Evolutionary conservation across 2,888 invertebrate species (phyloP), one percentile per base, ranked within the genome.

Genomic region (Andrena dorsata): DNA sequence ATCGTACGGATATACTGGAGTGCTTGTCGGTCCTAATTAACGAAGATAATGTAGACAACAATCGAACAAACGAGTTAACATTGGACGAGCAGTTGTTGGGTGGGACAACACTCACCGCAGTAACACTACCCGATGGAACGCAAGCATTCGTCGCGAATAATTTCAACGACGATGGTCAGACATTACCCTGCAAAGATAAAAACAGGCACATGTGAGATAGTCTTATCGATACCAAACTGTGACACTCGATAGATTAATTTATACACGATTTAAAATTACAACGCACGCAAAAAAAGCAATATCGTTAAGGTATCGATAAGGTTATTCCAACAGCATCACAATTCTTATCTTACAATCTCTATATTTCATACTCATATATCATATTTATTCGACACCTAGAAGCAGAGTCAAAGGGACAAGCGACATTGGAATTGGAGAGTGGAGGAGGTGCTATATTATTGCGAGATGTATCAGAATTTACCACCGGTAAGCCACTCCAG

Each of bases 41-140:
- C 41, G 89, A 92, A 49, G 86, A 88, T n/a, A 89, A 89, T 65
- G 63, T 82, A 1, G 88, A 86, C 16, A 82, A 87, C 47, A 78
- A 74, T 0, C 85, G 88, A 70, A 87, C 90, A 0, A 91, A 91
- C 65, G 89, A 91, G 66, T 80, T 93, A 16, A 88, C 93, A 61
- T 83, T 93, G 41, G 90, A 92, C 3, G 91, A 93, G 61, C 90
- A 92, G 41, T 72, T 92, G 7, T 86, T 93, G 10, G 75, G 63
- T 10, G 90, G 92, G 4, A 89, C 91, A 0, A 91, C 91, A 7
- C 79, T 94, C 28, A 93, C 94, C 10, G 91, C 94, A 1, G 90
- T 94, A 63, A 93, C 93, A 5, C 83, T 94, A 49, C 91, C 93
- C 0, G 93, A 94, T 84, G 94, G 94, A 49, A 93, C 91, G 2